Evolutionary conservation across 64 coral and sea anemone species (phyloP), one percentile per base, ranked within the genome.

Genomic region (Stichodactyla helianthus): DNA sequence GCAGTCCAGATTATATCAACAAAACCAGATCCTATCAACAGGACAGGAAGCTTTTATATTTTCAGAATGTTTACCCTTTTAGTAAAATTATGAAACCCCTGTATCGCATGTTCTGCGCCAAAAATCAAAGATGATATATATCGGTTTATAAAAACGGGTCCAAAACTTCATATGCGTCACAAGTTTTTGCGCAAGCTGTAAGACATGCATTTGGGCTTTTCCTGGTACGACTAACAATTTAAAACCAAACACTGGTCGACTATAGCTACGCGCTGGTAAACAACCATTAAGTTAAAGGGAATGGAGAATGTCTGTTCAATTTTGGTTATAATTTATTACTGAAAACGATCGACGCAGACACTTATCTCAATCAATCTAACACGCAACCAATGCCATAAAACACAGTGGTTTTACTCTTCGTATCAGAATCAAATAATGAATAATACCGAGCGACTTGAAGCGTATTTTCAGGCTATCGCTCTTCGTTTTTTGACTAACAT

Each of bases 1-100:
- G 12, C 68, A 74, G 22, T 31, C 7, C 68, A 74, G 68, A 74
- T 74, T 27, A 74, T 74, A 74, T 74, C 68, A 74, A 74, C 23
- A 74, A 74, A 74, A 26, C 68, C 68, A 74, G 68, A 74, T 74
- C 68, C 25, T 74, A 74, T 74, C 68, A 31, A 31, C 7, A 74
- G 25, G 12, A 14, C 26, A 74, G 68, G 68, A 74, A 74, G 25
- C 68, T 74, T 74, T 74, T 35, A 74, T 11, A 74, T 11, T 9
- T 35, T 74, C 11, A 74, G 68, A 74, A 74, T 74, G 65, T 70
- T n/a, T 70, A 70, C 22, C 22, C 65, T 70, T 70, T 70, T 25
- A 23, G 25, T 74, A 31, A 74, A 44, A 26, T 31, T 27, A 74
- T 31, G 68, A 26, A 74, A n/a, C 68, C 12, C 68, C 68, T 10